phyloP scores from a whole-genome alignment of 2,113 vertebrate species.

The Gopherus evgoodei region DNA sequence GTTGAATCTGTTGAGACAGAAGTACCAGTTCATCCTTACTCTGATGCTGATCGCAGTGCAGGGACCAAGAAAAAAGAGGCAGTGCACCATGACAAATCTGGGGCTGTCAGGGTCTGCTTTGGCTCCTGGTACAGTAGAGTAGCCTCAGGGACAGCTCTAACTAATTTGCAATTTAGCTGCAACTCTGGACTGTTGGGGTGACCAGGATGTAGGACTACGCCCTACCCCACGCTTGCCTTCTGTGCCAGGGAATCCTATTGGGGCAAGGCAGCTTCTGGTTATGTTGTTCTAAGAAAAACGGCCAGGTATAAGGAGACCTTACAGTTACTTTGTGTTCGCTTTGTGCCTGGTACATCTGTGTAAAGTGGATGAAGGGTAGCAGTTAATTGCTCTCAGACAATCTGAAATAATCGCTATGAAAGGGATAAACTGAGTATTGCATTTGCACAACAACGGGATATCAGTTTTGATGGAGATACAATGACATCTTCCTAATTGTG shows the following conservation, averaged over 20 bases:
- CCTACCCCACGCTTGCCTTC: rapidly evolving
- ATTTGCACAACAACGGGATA: not conserved
- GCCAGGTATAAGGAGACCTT: not conserved
- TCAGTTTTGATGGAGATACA: rapidly evolving
- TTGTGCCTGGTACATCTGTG: not conserved
- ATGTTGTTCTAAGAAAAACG: rapidly evolving
- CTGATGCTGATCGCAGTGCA: not conserved
- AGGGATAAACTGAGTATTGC: not conserved
- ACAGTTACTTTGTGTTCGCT: not conserved
- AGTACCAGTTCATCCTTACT: not conserved
- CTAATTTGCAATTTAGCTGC: not conserved
- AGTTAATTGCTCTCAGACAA: not conserved
- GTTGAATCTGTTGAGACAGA: not conserved
- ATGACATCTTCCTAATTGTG: rapidly evolving
- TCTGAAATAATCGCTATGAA: not conserved
- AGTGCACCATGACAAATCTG: not conserved
- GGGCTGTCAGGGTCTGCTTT: not conserved
- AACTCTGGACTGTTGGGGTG: rapidly evolving
- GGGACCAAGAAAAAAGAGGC: not conserved
- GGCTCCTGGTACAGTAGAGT: not conserved
- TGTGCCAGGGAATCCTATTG: rapidly evolving
- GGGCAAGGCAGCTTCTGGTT: not conserved
- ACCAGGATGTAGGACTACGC: rapidly evolving
- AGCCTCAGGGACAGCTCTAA: not conserved
- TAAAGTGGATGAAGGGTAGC: not conserved